A percentile compares a stretch with the other conserved stretches of the same genome.
Evolutionary conservation across 2,113 vertebrate species (phyloP).

Genomic region (Dolichotis patagonum): DNA sequence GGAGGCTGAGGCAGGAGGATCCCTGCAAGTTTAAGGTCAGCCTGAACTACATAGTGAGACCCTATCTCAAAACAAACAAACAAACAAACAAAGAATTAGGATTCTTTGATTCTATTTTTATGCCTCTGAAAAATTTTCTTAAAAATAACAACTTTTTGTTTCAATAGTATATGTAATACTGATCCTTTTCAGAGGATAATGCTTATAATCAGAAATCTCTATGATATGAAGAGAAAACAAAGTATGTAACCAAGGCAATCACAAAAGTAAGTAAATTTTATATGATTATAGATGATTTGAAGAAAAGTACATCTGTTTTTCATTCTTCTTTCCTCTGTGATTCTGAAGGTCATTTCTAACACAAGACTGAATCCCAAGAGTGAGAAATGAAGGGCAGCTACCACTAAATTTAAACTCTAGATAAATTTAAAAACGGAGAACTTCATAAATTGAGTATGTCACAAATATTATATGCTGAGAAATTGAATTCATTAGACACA

Average conservation of each 20-base stretch:
- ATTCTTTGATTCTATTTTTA: constrained; percentile 22
- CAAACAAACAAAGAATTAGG: not conserved
- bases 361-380: not conserved
- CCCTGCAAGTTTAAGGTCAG: not conserved
- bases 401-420: constrained; percentile 61
- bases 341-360: constrained; percentile 56
- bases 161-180: not conserved
- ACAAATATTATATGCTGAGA: constrained; percentile 54
- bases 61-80: not conserved
- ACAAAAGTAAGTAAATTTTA: not conserved
- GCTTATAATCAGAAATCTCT: constrained; percentile 24
- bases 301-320: not conserved
- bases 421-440: constrained; percentile 53
- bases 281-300: not conserved
- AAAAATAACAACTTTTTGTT: constrained; percentile 27
- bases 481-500: constrained; percentile 57
- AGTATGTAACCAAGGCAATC: not conserved
- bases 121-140: not conserved
- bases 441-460: constrained; percentile 44
- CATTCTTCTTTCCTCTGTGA: not conserved
- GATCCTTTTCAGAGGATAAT: constrained; percentile 29
- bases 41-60: not conserved
- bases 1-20: not conserved
- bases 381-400: not conserved
- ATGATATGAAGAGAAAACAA: not conserved